phyloP scores from a whole-genome alignment of 1,140 invertebrate genomes.

The Drosophila pseudoobscura region DNA sequence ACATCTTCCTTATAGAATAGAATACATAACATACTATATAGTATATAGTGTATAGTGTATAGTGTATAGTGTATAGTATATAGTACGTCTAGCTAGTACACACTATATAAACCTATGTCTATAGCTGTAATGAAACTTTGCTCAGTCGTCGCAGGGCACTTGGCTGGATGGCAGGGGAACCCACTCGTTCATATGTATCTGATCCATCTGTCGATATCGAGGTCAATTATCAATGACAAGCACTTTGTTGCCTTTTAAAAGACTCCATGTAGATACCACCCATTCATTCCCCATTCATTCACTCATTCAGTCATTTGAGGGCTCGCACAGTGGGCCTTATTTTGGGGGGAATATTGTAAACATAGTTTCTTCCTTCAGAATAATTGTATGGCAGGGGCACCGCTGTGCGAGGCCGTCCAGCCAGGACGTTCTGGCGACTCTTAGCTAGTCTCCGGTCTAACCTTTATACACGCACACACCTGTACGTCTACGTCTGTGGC shows the following conservation, averaged over 20 bases:
- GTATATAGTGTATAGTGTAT: conserved; percentile 3
- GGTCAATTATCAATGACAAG: conserved; percentile 62
- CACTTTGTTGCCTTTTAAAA: conserved; percentile 56
- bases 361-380: too few relatives aligned
- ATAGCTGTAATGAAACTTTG: conserved; percentile 33
- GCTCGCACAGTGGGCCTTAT: conserved; percentile 4
- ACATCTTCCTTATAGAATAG: conserved; percentile 9
- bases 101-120: conserved; percentile 2
- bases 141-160: conserved; percentile 45
- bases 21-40: conserved; percentile 9
- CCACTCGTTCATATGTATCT: conserved; percentile 28
- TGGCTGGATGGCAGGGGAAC: conserved; percentile 19
- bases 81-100: neutral
- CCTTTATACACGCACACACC: neutral
- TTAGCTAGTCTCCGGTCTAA: conserved; percentile 19
- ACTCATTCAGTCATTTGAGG: neutral
- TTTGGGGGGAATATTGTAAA: neutral
- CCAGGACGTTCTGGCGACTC: neutral
- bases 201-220: conserved; percentile 39
- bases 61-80: too few relatives aligned
- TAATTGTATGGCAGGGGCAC: too few relatives aligned
- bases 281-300: too few relatives aligned
- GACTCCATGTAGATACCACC: conserved; percentile 6
- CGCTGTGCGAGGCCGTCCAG: conserved; percentile 28
- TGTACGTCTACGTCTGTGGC: neutral